These are phyloP conservation scores for Automeris io DNA, from an alignment of 2,888 invertebrate species.

Conservation along the genomic window DNA sequence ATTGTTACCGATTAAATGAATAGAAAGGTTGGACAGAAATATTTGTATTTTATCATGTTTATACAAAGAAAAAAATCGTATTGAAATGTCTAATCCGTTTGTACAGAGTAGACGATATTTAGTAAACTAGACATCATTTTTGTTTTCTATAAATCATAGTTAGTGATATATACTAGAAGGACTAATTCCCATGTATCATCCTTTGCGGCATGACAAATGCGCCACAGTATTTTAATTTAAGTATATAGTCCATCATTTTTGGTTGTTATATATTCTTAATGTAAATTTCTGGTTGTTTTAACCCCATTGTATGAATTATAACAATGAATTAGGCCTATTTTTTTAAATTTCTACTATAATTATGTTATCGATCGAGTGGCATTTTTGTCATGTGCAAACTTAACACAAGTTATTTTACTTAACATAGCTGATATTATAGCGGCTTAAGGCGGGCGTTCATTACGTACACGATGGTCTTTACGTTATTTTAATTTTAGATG, in stretches of 20 bases:
- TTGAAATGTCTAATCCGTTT: conserved; percentile 73
- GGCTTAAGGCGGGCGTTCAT: conserved; percentile 66
- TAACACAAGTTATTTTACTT: conserved; percentile 57
- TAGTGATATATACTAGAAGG: conserved; percentile 63
- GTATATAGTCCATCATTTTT: conserved; percentile 27
- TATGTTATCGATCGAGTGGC: conserved; percentile 27
- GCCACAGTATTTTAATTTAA: conserved; percentile 43
- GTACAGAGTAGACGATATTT: conserved; percentile 71
- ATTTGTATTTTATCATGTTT: conserved; percentile 76
- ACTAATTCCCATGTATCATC: conserved; percentile 62
- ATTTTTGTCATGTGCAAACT: conserved; percentile 61
- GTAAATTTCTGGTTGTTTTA: conserved; percentile 52
- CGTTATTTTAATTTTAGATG: conserved; percentile 61
- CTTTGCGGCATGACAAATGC: conserved; percentile 59
- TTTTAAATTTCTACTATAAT: conserved; percentile 20
- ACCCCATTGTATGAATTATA: conserved; percentile 49
- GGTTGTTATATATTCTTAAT: conserved; percentile 16
- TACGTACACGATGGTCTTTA: conserved; percentile 54
- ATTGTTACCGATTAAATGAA: conserved; percentile 72
- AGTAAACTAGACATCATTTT: conserved; percentile 57
- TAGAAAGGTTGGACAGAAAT: conserved; percentile 60
- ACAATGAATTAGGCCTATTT: conserved; percentile 71
- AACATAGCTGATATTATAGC: conserved; percentile 70
- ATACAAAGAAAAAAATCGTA: conserved; percentile 72
- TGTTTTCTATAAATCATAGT: conserved; percentile 60